Conservation (phyloP, 2,797 vertebrate genomes). For the Toxotes lorentzi region DNA sequence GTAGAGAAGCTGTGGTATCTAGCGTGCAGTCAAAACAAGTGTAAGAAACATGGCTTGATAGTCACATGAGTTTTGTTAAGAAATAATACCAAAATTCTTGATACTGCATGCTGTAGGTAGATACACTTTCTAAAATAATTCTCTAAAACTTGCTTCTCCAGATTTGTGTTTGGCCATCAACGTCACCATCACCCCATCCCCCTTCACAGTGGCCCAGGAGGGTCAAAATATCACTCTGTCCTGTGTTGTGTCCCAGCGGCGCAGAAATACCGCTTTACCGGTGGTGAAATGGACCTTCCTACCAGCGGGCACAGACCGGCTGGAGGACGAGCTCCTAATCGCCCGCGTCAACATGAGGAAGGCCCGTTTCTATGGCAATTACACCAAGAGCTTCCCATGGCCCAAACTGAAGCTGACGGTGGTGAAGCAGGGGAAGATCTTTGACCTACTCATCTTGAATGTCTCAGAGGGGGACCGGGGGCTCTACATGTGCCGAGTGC, state of each 20-base stretch:
- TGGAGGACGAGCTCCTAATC: conserved; percentile 88
- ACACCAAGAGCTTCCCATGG: conserved; percentile 88
- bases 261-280: conserved; percentile 87
- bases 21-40: conserved; percentile 14
- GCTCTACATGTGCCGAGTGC: conserved; percentile 93
- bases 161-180: conserved; percentile 90
- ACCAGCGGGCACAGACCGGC: conserved; percentile 66
- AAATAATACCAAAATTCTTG: background rate
- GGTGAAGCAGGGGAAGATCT: conserved; percentile 87
- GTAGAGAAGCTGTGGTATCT: no score
- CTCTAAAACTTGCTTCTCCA: conserved; percentile 55
- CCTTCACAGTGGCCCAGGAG: conserved; percentile 87
- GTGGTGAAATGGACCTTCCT: conserved; percentile 94
- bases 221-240: conserved; percentile 92
- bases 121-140: background rate
- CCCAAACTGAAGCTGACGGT: conserved; percentile 90
- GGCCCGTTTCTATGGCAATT: conserved; percentile 95
- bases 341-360: conserved; percentile 94
- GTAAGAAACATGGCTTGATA: background rate
- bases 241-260: conserved; percentile 91
- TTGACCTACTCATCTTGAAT: conserved; percentile 88
- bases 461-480: conserved; percentile 89
- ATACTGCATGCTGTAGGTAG: background rate
- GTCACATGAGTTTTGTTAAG: background rate
- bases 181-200: conserved; percentile 91